Evolutionary conservation across 2,888 invertebrate genomes (phyloP).

Genomic region (Adelognathus sp.): DNA sequence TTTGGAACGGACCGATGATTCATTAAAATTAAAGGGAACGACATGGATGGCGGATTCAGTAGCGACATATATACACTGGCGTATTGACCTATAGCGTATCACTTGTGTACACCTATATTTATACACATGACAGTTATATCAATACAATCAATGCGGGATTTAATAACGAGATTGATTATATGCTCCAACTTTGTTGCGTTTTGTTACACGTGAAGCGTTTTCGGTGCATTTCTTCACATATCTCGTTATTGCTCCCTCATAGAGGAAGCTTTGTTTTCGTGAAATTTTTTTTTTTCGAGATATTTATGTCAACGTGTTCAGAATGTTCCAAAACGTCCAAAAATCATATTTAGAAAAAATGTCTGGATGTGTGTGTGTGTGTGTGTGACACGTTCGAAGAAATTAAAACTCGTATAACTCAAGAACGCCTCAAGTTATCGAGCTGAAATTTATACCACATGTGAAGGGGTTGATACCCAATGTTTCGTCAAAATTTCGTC

Average conservation of each 20-base stretch:
- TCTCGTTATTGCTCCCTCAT: no score
- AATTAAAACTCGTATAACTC: no score
- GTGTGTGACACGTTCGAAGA: no score
- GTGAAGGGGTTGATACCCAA: no score
- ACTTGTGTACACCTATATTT: neutral
- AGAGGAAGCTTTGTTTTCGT: neutral
- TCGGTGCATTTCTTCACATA: no score
- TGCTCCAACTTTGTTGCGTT: neutral
- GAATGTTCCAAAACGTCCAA: no score
- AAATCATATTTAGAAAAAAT: no score
- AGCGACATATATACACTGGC: neutral
- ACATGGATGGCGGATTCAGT: neutral
- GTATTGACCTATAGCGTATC: conserved; percentile 45
- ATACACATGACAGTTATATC: conserved; percentile 38
- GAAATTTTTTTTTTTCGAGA: conserved; percentile 10
- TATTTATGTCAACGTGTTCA: neutral
- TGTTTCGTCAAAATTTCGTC: no score
- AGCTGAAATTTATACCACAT: no score
- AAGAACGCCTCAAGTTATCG: no score
- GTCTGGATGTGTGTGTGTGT: no score
- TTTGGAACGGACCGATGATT: conserved; percentile 34
- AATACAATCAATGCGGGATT: conserved; percentile 47
- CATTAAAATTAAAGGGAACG: conserved; percentile 27
- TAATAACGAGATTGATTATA: conserved; percentile 20
- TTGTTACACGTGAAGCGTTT: neutral